Evolutionary conservation across 2,888 invertebrate species (phyloP), one percentile per base, ranked within the genome.

Genomic region (Cecidostiba fungosa): DNA sequence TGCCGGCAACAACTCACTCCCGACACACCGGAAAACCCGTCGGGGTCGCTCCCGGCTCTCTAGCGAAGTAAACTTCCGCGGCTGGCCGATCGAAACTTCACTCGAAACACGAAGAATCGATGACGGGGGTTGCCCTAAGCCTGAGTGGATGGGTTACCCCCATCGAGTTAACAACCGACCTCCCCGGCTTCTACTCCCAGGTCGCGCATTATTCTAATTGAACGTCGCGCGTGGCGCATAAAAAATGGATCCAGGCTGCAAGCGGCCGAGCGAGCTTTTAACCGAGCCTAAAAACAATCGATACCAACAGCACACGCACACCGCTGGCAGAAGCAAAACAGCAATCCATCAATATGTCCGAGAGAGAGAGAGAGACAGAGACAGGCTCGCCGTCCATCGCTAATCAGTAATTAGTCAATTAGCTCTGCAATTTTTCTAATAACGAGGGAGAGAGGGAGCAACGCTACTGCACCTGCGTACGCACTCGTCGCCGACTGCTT

Each of bases 391-490:
- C 88, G 87, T 89, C 89, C 89, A 85, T 87, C 88, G 88, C 89
- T 90, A 91, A 92, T 91, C 90, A 88, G 89, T 89, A 91, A 91
- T 92, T 92, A 91, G 91, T 91, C 91, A 91, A 89, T 90, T 92
- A 92, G 90, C 89, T 89, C 89, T 89, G 90, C 91, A 92, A 91
- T 92, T 92, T 91, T 91, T 90, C 90, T 90, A 91, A 92, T 91
- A 91, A 90, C 90, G 88, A 81, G 43, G 73, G 19, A 50, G 66
- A 23, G 47, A 50, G 50, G 19, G 50, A n/a, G 16, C 62, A 6
- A 29, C 88, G 83, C 82, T 77, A 78, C 80, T 54, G 76, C 29
- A 36, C 62, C n/a, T 26, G 69, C 62, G 74, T 69, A 39, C 73
- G 74, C 12, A 32, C 14, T 16, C 47, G 62, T 26, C 77, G 86